Base-by-base conservation (phyloP, 2,797 vertebrate species). In the Scleropages formosus region DNA sequence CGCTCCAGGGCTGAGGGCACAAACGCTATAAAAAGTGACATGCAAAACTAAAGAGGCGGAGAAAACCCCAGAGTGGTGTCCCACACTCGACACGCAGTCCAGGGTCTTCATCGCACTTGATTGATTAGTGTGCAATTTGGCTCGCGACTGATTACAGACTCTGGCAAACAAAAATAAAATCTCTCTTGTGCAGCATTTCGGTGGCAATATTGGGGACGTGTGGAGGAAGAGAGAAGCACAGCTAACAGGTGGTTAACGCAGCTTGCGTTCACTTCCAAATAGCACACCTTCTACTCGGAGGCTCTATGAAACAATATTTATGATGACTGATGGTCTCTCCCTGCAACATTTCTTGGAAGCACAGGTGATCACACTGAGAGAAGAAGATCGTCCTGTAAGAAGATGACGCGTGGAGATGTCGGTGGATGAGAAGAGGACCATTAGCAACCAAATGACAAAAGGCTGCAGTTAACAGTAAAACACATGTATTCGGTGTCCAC, bases 91-190 rank as follows among this genome's bases (percentile, higher is more conserved):
- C n/a, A n/a, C n/a, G n/a, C 61, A 68, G 75, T 72, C 8, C 62
- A 78, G 83, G 75, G 80, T 83, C 83, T 86, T 86, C 82, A 84
- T 90, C 84, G 86, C 76, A 26, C 77, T 75, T 87, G 86, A 91
- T 87, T 88, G 89, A 92, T 89, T 85, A 65, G 80, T 87, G 70
- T 89, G 84, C 87, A 90, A 92, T 92, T 90, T 89, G 78, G 78
- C 77, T 3, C 76, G 74, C 82, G 77, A 62, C 79, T 84, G 87
- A 88, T 85, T 86, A 82, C 82, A 6, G 77, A 46, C 51, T 68
- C 49, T 61, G 74, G 81, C 82, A 84, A 80, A 84, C 84, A 79
- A 84, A 89, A 91, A 92, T 87, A 77, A 86, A 64, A 60, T 78
- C 82, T 84, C 80, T 73, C 82, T 78, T 31, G 62, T 63, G 9